A percentile compares a stretch with the other conserved stretches of the same genome.
phyloP scores from a whole-genome alignment of 2,888 invertebrate genomes.

The Chrysotoxum bicinctum region DNA sequence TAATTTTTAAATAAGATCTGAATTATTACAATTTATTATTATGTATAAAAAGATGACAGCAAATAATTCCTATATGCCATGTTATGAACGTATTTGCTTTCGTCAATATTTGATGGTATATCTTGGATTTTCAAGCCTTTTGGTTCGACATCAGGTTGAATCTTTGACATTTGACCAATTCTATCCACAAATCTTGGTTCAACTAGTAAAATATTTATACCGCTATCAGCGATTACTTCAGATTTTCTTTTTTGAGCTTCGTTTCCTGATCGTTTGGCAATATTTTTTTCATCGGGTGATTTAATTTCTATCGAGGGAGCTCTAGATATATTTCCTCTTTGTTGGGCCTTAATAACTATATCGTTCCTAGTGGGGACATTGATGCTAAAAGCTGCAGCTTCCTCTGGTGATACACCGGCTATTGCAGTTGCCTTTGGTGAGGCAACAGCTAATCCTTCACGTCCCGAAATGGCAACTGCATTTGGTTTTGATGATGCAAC shows the following conservation, averaged over 20 bases:
- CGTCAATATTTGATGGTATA: not conserved
- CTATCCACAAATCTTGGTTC: not conserved
- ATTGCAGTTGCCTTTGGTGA: constrained; percentile 89
- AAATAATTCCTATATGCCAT: constrained; percentile 8
- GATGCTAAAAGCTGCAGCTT: constrained; percentile 80
- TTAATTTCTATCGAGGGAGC: not conserved
- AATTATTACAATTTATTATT: not conserved
- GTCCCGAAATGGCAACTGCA: constrained; percentile 87
- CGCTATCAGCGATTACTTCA: constrained; percentile 12
- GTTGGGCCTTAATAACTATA: constrained; percentile 76
- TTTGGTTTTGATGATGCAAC: constrained; percentile 88
- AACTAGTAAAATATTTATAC: constrained; percentile 5
- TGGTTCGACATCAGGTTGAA: not conserved
- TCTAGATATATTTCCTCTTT: not conserved
- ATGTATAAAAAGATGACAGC: not conserved
- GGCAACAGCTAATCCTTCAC: constrained; percentile 87
- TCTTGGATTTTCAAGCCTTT: not conserved
- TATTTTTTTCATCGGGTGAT: not conserved
- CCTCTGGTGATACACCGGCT: constrained; percentile 84
- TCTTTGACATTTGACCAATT: not conserved
- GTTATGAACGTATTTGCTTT: not conserved
- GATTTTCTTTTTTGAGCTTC: constrained; percentile 34
- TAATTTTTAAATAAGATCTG: too few relatives aligned
- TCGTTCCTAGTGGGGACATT: constrained; percentile 78
- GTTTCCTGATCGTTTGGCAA: constrained; percentile 1